Evolutionary conservation across 1,140 invertebrate genomes (phyloP).

Genomic region (Caenorhabditis latens): DNA sequence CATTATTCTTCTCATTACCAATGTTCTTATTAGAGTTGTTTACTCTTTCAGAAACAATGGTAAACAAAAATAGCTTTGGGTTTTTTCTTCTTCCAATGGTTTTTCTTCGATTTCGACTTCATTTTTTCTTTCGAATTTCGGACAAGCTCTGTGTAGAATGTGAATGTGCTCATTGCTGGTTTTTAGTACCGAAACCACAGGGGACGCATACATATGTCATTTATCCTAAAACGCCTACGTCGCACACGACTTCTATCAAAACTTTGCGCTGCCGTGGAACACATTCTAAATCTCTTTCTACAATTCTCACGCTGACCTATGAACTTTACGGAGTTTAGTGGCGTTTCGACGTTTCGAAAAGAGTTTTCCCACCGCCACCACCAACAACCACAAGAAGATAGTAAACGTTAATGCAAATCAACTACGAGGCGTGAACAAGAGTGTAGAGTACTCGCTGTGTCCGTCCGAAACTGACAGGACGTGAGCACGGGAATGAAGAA

Average conservation of each 20-base stretch:
- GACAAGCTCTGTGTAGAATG: not conserved
- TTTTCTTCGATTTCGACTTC: not conserved
- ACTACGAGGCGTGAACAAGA: conserved; percentile 46
- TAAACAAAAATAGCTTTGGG: not conserved
- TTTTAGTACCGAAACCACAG: conserved; percentile 26
- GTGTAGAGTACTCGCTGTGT: not conserved
- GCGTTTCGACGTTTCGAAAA: no score
- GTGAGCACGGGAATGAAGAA: conserved; percentile 31
- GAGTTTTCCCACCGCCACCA: conserved; percentile 15
- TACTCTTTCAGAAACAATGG: conserved; percentile 17
- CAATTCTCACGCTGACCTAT: not conserved
- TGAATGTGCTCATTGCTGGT: conserved; percentile 18
- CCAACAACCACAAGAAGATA: not conserved
- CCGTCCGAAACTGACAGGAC: conserved; percentile 5
- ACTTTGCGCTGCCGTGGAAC: not conserved
- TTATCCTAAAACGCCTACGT: conserved; percentile 14
- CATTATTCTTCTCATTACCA: conserved; percentile 25
- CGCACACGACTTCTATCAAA: not conserved
- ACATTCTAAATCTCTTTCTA: not conserved
- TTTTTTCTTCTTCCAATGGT: not conserved
- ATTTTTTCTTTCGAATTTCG: not conserved
- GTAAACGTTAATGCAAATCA: conserved; percentile 44
- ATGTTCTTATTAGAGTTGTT: conserved; percentile 29
- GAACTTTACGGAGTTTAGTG: not conserved
- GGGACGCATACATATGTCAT: conserved; percentile 47